These are phyloP conservation scores for Tarsius wallacei DNA, from an alignment of 2,797 vertebrate genomes.

Conservation along the genomic window DNA sequence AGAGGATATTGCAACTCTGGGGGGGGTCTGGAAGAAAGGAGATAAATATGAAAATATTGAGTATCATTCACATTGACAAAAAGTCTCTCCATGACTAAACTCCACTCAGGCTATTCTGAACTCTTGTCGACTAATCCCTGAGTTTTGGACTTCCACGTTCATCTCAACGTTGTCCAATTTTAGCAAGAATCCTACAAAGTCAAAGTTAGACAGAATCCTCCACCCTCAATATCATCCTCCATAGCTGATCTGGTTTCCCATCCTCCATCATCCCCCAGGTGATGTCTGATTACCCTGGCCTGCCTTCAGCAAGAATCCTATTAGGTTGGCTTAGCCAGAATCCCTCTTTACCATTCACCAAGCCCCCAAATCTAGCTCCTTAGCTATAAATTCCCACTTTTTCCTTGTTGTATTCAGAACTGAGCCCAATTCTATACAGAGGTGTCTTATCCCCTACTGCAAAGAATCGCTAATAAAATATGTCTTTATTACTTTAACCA, in stretches of 20 bases:
- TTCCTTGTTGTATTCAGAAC: neutral
- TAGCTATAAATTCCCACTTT: neutral
- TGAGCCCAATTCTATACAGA: neutral
- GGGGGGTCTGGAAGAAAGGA: conserved; percentile 50
- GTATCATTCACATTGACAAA: neutral
- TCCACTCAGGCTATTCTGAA: neutral
- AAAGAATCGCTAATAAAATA: neutral
- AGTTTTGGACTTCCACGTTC: neutral
- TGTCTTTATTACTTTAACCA: neutral
- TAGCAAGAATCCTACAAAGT: neutral
- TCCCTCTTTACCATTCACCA: neutral
- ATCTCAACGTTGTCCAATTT: neutral
- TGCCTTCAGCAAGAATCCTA: neutral
- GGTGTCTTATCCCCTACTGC: neutral
- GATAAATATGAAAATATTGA: conserved; percentile 21
- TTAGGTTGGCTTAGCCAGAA: neutral
- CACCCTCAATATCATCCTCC: neutral
- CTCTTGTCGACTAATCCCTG: neutral
- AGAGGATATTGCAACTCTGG: neutral
- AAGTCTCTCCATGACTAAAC: neutral
- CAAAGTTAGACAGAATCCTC: neutral
- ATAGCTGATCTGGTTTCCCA: neutral
- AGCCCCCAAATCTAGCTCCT: neutral
- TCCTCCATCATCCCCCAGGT: neutral
- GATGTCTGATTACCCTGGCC: neutral